These are phyloP conservation scores for Hydrotaea cyrtoneurina DNA, from an alignment of 2,888 invertebrate genomes.

Conservation along the genomic window DNA sequence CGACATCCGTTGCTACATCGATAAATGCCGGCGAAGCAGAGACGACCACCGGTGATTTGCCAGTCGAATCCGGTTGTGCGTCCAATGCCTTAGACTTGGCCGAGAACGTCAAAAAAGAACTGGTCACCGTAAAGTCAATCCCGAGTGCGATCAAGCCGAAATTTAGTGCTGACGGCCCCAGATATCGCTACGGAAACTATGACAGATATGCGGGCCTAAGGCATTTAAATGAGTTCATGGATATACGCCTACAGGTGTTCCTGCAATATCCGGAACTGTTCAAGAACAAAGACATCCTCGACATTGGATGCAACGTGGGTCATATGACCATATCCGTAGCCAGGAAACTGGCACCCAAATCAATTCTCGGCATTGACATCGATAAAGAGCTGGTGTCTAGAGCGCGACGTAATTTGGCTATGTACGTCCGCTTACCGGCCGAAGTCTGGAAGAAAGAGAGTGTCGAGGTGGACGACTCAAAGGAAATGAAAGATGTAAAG, in stretches of 20 bases:
- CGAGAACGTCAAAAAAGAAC: conserved; percentile 59
- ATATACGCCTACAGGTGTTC: conserved; percentile 91
- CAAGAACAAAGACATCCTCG: conserved; percentile 93
- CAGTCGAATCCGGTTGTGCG: conserved; percentile 35
- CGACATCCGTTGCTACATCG: conserved; percentile 72
- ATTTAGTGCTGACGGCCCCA: conserved; percentile 88
- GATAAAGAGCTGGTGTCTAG: conserved; percentile 90
- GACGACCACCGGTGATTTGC: conserved; percentile 54
- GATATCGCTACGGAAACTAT: conserved; percentile 97
- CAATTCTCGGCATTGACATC: conserved; percentile 96
- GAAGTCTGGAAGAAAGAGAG: conserved; percentile 54
- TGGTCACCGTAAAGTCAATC: conserved; percentile 38
- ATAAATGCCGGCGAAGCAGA: conserved; percentile 70
- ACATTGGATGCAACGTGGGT: conserved; percentile 99
- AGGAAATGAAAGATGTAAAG: conserved; percentile 46
- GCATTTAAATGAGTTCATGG: conserved; percentile 90
- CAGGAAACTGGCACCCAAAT: conserved; percentile 90
- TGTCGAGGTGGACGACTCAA: conserved; percentile 14
- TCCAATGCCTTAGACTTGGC: conserved; percentile 57
- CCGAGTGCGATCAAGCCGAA: conserved; percentile 72
- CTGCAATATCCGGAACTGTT: conserved; percentile 91
- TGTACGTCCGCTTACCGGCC: conserved; percentile 78
- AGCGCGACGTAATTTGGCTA: conserved; percentile 80
- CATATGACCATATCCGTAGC: conserved; percentile 96
- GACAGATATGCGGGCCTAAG: conserved; percentile 98